These are phyloP conservation scores for Zelostemma sp. DNA, from an alignment of 1,140 invertebrate genomes.

Conservation along the genomic window DNA sequence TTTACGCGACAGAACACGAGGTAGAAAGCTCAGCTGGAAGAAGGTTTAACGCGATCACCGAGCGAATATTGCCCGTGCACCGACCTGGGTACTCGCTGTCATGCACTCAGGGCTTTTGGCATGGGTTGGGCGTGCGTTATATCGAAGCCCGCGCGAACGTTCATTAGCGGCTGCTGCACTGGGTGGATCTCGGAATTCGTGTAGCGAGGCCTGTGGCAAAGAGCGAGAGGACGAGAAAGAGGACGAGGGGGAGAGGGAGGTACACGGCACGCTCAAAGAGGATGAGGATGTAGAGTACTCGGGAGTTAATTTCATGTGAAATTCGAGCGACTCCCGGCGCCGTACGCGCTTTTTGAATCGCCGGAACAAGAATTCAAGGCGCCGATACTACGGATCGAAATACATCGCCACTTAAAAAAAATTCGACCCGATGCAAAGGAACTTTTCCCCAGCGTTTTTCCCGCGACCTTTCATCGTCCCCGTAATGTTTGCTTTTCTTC, in stretches of 20 bases:
- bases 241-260: constrained; percentile 15
- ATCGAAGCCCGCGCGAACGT: constrained; percentile 57
- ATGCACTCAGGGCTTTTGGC: constrained; percentile 48
- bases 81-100: constrained; percentile 59
- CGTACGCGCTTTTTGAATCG: constrained; percentile 39
- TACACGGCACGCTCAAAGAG: constrained; percentile 20
- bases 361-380: constrained; percentile 44
- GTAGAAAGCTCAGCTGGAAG: constrained; percentile 58
- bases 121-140: constrained; percentile 44
- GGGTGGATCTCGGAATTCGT: constrained; percentile 64
- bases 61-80: constrained; percentile 54
- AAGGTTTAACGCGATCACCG: constrained; percentile 65
- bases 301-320: constrained; percentile 65
- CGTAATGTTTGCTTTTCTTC: too few relatives aligned
- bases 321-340: constrained; percentile 58
- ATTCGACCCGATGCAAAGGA: neutral
- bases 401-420: constrained; percentile 29
- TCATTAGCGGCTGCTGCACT: constrained; percentile 63
- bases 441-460: constrained; percentile 5
- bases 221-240: constrained; percentile 41
- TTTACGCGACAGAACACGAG: constrained; percentile 36
- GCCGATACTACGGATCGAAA: constrained; percentile 33
- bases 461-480: too few relatives aligned
- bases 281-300: constrained; percentile 48
- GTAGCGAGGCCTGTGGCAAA: constrained; percentile 55